Conservation (phyloP, 2,113 vertebrate species). For the Merops nubicus region DNA sequence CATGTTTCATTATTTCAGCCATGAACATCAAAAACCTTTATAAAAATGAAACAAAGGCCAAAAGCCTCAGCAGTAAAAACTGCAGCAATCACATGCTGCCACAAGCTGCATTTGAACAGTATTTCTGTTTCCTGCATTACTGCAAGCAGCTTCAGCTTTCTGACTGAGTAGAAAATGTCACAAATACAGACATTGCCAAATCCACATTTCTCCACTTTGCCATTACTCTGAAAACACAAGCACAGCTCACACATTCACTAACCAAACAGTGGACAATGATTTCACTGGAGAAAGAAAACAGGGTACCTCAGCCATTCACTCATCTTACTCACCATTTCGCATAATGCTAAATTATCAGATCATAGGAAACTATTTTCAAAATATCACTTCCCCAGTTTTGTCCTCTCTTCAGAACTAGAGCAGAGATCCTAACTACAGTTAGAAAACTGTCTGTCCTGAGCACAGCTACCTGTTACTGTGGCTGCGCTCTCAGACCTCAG, state of each 20-base stretch:
- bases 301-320: neutral
- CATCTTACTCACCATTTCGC: neutral
- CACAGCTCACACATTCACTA: neutral
- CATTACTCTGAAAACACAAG: neutral
- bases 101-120: neutral
- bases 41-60: neutral
- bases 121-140: neutral
- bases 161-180: neutral
- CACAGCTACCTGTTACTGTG: neutral
- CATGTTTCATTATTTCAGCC: neutral
- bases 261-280: neutral
- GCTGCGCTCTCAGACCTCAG: neutral
- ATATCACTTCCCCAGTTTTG: neutral
- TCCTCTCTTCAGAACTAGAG: neutral
- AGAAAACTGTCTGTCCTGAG: neutral
- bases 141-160: neutral
- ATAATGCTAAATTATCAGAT: neutral
- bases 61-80: neutral
- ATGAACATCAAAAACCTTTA: neutral
- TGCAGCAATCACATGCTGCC: neutral
- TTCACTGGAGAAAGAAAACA: neutral
- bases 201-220: neutral
- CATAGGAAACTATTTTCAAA: neutral
- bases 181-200: neutral
- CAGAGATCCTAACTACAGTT: neutral